A percentile compares a stretch with the other conserved stretches of the same genome.
These are phyloP conservation scores for Gymnothorax reevesii DNA, from an alignment of 2,797 vertebrate species.

Conservation along the genomic window DNA sequence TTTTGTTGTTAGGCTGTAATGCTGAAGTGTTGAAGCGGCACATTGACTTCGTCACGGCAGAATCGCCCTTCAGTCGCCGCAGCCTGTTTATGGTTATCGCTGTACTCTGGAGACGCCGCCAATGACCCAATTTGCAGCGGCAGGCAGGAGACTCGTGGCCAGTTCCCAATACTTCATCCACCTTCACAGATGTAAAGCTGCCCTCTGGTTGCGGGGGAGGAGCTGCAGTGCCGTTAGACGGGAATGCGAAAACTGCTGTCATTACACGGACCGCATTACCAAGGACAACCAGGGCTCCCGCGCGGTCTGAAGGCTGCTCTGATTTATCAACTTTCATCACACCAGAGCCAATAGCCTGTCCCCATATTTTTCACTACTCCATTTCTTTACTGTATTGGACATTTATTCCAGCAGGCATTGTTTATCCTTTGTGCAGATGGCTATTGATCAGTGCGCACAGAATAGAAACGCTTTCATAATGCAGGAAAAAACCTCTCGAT, in stretches of 20 bases:
- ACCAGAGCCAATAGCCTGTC: constrained; percentile 8
- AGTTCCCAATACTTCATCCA: constrained; percentile 24
- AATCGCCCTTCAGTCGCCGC: background rate
- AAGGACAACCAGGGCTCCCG: background rate
- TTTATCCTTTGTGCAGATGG: constrained; percentile 22
- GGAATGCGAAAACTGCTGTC: constrained; percentile 13
- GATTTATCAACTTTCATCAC: constrained; percentile 32
- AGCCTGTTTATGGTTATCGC: constrained; percentile 2
- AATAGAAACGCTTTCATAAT: background rate
- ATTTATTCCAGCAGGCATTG: constrained; percentile 22
- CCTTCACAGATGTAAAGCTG: constrained; percentile 23
- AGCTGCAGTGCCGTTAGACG: background rate
- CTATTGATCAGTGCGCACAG: constrained; percentile 30
- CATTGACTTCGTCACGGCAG: background rate
- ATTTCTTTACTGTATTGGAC: constrained; percentile 22
- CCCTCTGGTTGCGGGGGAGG: background rate
- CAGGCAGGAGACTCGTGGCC: constrained; percentile 25
- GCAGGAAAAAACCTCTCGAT: constrained; percentile 18
- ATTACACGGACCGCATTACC: constrained; percentile 5
- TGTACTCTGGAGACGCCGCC: constrained; percentile 12
- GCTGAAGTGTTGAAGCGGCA: background rate
- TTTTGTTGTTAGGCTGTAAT: constrained; percentile 10
- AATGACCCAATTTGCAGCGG: constrained; percentile 23
- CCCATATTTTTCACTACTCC: constrained; percentile 16
- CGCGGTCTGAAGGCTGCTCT: constrained; percentile 19